Conservation (phyloP, 2,797 vertebrate species). For the Pseudotriccus pelzelni region DNA sequence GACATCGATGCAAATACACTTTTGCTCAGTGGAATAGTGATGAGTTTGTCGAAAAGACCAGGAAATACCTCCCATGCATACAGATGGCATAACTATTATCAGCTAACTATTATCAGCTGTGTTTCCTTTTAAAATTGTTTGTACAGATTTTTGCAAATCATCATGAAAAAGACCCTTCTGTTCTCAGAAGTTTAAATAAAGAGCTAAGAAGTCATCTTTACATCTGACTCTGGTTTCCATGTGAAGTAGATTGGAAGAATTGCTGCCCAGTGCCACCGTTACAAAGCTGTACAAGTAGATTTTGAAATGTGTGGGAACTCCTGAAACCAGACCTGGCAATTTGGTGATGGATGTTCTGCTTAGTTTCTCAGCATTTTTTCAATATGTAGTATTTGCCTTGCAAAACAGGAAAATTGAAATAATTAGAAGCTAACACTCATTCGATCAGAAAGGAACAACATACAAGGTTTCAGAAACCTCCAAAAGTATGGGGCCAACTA, state of each 20-base stretch:
- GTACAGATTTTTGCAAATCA: not conserved
- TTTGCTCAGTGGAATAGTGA: conserved; percentile 42
- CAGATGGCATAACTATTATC: conserved; percentile 5
- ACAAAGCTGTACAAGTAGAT: not conserved
- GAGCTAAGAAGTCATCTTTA: not conserved
- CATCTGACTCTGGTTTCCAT: not conserved
- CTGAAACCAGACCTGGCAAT: not conserved
- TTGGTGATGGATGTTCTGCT: not conserved
- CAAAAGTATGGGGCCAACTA: not conserved
- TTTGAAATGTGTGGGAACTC: not conserved
- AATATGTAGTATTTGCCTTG: not conserved
- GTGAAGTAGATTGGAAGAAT: not conserved
- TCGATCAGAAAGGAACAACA: not conserved
- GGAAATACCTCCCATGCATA: conserved; percentile 44
- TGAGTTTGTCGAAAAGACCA: conserved; percentile 48
- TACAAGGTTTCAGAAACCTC: not conserved
- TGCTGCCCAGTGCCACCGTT: not conserved
- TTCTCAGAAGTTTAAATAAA: not conserved
- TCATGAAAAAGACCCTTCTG: not conserved
- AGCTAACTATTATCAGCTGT: not conserved
- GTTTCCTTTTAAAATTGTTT: not conserved
- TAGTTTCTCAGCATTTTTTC: not conserved
- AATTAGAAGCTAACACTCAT: not conserved
- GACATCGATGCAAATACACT: conserved; percentile 24
- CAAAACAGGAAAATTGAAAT: not conserved